Conservation (phyloP, 2,888 invertebrate species). For the Heliconius aoede region DNA sequence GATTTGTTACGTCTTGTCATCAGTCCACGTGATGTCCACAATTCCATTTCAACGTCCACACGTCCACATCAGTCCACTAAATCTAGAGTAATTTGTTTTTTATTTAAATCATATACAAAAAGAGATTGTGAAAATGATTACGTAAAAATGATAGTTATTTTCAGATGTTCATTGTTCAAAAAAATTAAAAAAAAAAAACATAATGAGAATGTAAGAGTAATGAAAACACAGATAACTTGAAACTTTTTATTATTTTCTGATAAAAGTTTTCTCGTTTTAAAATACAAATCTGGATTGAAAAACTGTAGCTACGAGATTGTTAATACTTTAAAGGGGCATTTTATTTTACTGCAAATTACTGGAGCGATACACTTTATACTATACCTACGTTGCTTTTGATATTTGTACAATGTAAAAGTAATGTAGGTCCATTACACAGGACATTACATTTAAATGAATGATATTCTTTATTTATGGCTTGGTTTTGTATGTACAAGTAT, state of each 20-base stretch:
- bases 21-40: too few relatives aligned
- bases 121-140: too few relatives aligned
- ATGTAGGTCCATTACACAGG: neutral
- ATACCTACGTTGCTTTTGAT: conserved; percentile 3
- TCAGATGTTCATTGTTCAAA: too few relatives aligned
- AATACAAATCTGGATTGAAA: conserved; percentile 23
- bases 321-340: conserved; percentile 20
- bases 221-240: neutral
- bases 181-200: neutral
- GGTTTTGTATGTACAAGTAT: neutral
- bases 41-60: too few relatives aligned
- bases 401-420: neutral
- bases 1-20: too few relatives aligned
- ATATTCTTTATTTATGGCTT: too few relatives aligned
- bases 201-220: neutral
- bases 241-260: conserved; percentile 1
- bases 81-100: too few relatives aligned
- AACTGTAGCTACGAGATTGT: conserved; percentile 8
- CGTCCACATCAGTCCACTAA: too few relatives aligned
- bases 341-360: conserved; percentile 21
- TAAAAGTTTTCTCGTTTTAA: conserved; percentile 16
- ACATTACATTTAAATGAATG: neutral
- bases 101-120: too few relatives aligned
- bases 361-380: neutral
- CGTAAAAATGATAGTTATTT: too few relatives aligned